Evolutionary conservation across 2,888 invertebrate species (phyloP), one percentile per base, ranked within the genome.

Genomic region (Pollenia labialis): DNA sequence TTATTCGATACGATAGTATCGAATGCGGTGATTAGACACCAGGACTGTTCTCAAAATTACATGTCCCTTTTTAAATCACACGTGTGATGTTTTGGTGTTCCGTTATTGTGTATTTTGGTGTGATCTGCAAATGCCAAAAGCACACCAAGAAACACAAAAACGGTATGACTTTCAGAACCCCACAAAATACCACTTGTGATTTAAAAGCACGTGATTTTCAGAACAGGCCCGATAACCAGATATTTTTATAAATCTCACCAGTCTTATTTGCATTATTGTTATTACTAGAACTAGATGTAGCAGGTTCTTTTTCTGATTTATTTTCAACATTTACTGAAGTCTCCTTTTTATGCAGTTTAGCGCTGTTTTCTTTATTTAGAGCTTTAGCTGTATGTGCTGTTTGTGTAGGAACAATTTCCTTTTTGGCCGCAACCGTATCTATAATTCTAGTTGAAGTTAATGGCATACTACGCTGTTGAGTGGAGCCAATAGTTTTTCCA

Each of bases 191-290:
- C n/a, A n/a, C n/a, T n/a, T n/a, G n/a, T n/a, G n/a, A n/a, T n/a
- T n/a, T n/a, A n/a, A n/a, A n/a, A n/a, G n/a, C n/a, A n/a, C n/a
- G n/a, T n/a, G n/a, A n/a, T n/a, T n/a, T n/a, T n/a, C n/a, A n/a
- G n/a, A n/a, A n/a, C n/a, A n/a, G n/a, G n/a, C n/a, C n/a, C n/a
- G n/a, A 32, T 6, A 32, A 32, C 32, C 6, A 32, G 32, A 4
- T 32, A 32, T 6, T 4, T 32, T 32, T 32, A 16, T 16, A 56
- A 46, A 16, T 23, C 81, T 77, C 77, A 86, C 82, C 82, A 83
- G 81, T 77, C 77, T 84, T 87, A 56, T 72, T 71, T 52, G 58
- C 75, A n/a, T 75, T 58, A 12, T 52, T 81, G 4, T 66, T 74
- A 14, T 16, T 46, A 16, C 18, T 54, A 2, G 75, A 50, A 66